Evolutionary conservation across 2,113 vertebrate species (phyloP), one percentile per base, ranked within the genome.

Genomic region (Oplegnathus fasciatus): DNA sequence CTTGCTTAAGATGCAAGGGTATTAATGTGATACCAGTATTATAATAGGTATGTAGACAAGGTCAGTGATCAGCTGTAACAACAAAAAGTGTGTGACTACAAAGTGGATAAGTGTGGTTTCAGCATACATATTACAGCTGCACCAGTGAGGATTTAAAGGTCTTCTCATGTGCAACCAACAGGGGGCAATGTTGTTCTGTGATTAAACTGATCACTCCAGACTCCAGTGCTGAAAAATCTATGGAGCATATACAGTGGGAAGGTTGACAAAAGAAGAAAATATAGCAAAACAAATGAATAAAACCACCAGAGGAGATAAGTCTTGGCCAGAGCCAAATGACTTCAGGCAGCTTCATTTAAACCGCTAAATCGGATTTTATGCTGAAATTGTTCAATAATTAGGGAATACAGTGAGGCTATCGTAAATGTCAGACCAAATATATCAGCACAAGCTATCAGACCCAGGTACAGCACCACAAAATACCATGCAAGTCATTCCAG

Each of bases 161-260:
- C 58, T 75, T 89, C 77, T 80, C 69, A n/a, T 30, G 20, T 80
- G 50, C 6, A 24, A 30, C 92, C 95, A 87, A 95, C 60, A 96
- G 95, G 93, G 95, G 95, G 95, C 95, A 96, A 84, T 95, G 92
- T 96, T 94, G 94, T 20, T 86, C 92, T 89, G 91, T 83, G 78
- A 60, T 82, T 92, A 57, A 92, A 88, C 44, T 1, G 24, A 69
- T 80, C 62, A 60, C 32, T 62, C 65, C 18, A 60, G 68, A 44
- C 74, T 77, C 24, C 52, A 77, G 13, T 82, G 86, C 32, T 88
- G 82, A 73, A 34, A 60, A 75, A 61, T 81, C 70, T 84, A 77
- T 68, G 65, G 72, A 85, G 86, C 85, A 67, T 20, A 77, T 85
- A 86, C 85, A 89, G 87, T 81, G 78, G 79, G 80, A 83, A 85